Evolutionary conservation across 2,113 vertebrate species (phyloP), one percentile per base, ranked within the genome.

Genomic region (Cebidichthys violaceus): DNA sequence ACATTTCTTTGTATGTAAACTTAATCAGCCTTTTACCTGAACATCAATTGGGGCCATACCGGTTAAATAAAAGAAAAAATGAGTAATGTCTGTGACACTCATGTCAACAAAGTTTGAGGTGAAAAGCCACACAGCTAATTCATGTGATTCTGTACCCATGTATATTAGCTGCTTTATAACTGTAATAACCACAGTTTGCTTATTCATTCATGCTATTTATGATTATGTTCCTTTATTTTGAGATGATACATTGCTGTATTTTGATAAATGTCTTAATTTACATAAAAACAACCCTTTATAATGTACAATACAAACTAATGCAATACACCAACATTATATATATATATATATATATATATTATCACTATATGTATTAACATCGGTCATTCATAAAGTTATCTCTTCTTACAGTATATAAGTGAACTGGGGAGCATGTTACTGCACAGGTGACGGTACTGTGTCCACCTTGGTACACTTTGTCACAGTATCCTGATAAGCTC

Each of bases 151-250:
- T 64, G 33, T 22, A 74, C 43, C 29, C 18, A 60, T 76, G 9
- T 33, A 60, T 64, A 84, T 79, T 76, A 69, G 47, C 81, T 71
- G 33, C 47, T 71, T 75, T 50, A 70, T 45, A 29, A 77, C 57
- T 79, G 79, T 60, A 57, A 55, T 39, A 64, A 70, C 68, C 47
- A 68, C 17, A 31, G 15, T 52, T 60, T 70, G 20, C 43, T 59
- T 13, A 47, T 70, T 76, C 39, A 76, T 82, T 62, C 4, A 57
- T 52, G 27, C 15, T 57, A n/a, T 3, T 33, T 15, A n/a, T 17
- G 29, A 54, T 24, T 57, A 35, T 24, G n/a, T 35, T 52, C 9
- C 1, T 81, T 68, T 37, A 55, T 54, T 41, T 76, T 47, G 6
- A 52, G 7, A 39, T 75, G 41, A 70, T 71, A 20, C 52, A 22